Base-by-base conservation (phyloP, 1,140 invertebrate genomes). In the Ylistrum balloti region DNA sequence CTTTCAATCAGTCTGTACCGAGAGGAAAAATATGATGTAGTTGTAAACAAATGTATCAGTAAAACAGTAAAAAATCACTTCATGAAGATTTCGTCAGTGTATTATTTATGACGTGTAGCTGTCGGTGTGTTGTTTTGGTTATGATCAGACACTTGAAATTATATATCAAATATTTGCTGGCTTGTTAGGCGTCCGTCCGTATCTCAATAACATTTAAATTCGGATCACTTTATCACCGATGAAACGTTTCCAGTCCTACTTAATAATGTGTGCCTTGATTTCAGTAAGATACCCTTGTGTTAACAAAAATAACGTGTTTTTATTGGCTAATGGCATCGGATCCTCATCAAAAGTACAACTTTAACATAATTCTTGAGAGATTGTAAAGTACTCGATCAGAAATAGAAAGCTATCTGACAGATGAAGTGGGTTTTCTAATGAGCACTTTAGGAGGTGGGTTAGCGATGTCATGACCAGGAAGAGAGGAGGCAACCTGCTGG, bases 111-210 rank as follows among this genome's bases (percentile, higher is more conserved):
- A 2, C 5, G n/a, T 74, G 56, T 28, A n/a, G 5, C 28, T 28
- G 56, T n/a, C 56, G n/a, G n/a, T 74, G n/a, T n/a, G n/a, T 28
- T 74, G 56, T 74, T 74, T 74, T 74, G 56, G 28, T 74, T 74
- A 74, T 28, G 28, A 74, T 74, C 56, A 74, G 28, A 74, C 17
- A 28, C 56, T 74, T n/a, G 5, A n/a, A n/a, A n/a, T n/a, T n/a
- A n/a, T 74, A 74, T 17, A 74, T 74, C 56, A 74, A 74, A 74
- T 74, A 74, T 74, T 74, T 74, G 13, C n/a, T 28, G 56, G 28
- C 56, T n/a, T 74, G 56, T 74, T 28, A 7, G 15, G 56, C 22
- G 56, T 74, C 56, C 5, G 0, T 74, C n/a, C 56, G 56, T 74
- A n/a, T 74, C 56, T 74, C 15, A 74, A 28, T 74, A 74, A 74